Conservation (phyloP, 2,888 invertebrate species). For the Crematogaster levior region DNA sequence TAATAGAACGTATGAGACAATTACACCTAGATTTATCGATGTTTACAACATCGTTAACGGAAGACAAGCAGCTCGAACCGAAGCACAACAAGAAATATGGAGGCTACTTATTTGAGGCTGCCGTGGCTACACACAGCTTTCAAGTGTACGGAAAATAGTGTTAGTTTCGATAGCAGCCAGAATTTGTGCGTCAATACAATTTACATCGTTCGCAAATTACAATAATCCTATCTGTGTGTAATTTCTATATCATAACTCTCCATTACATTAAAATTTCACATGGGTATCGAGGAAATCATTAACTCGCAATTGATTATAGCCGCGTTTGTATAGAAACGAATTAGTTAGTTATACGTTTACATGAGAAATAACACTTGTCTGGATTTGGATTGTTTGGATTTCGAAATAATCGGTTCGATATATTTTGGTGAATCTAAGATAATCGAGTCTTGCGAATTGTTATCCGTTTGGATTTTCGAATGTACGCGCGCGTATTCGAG, state of each 20-base stretch:
- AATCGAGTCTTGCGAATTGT: neutral
- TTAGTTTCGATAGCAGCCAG: neutral
- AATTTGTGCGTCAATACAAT: constrained; percentile 15
- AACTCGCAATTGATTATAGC: neutral
- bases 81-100: constrained; percentile 19
- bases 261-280: neutral
- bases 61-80: constrained; percentile 26
- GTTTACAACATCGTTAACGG: constrained; percentile 42
- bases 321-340: neutral
- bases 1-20: constrained; percentile 24
- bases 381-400: too few relatives aligned
- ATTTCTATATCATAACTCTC: neutral
- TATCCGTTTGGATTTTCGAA: neutral
- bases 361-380: neutral
- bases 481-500: neutral
- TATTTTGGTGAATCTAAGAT: neutral
- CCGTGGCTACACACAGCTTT: constrained; percentile 12
- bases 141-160: neutral
- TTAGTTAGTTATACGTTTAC: neutral
- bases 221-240: neutral
- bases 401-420: neutral
- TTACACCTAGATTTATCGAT: constrained; percentile 39
- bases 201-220: constrained; percentile 10
- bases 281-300: neutral
- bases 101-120: constrained; percentile 13